A percentile compares a stretch with the other conserved stretches of the same genome.
phyloP scores from a whole-genome alignment of 2,113 vertebrate species.

The Triplophysa siluroides region DNA sequence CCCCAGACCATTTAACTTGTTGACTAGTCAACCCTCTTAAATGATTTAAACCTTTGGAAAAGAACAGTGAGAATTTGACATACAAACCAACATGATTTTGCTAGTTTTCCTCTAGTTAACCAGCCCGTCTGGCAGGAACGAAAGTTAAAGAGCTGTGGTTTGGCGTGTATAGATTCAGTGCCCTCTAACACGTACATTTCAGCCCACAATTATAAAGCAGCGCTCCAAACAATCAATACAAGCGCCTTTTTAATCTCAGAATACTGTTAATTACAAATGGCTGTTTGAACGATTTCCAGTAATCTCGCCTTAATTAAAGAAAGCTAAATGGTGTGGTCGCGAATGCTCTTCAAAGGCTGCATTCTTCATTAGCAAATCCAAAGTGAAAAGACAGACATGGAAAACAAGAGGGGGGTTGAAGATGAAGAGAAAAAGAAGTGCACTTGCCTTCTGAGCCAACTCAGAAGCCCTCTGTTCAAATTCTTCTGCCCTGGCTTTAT shows the following conservation, averaged over 20 bases:
- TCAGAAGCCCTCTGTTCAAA: slow-evolving; percentile 85
- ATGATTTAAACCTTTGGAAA: too few species aligned
- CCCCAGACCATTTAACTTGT: background rate
- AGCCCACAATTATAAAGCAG: slow-evolving; percentile 44
- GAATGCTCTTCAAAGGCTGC: slow-evolving; percentile 44
- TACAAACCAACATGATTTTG: background rate
- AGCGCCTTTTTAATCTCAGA: slow-evolving; percentile 55
- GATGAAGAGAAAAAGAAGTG: background rate
- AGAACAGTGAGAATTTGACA: too few species aligned
- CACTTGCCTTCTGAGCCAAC: slow-evolving; percentile 84
- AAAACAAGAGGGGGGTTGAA: slow-evolving; percentile 3
- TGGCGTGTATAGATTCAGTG: background rate
- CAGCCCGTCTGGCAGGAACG: background rate
- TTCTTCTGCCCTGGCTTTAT: slow-evolving; percentile 87
- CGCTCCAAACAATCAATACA: slow-evolving; percentile 54
- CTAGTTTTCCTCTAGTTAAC: slow-evolving; percentile 5
- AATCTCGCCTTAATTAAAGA: slow-evolving; percentile 57
- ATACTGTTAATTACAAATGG: slow-evolving; percentile 60
- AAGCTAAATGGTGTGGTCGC: slow-evolving; percentile 50
- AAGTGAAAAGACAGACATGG: slow-evolving; percentile 10
- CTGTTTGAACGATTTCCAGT: slow-evolving; percentile 59
- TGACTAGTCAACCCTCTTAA: too few species aligned
- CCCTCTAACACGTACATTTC: slow-evolving; percentile 7
- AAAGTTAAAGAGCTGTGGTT: slow-evolving; percentile 5
- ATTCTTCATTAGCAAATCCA: slow-evolving; percentile 42